These are phyloP conservation scores for Acrocephalus arundinaceus DNA, from an alignment of 2,113 vertebrate genomes.

Conservation along the genomic window DNA sequence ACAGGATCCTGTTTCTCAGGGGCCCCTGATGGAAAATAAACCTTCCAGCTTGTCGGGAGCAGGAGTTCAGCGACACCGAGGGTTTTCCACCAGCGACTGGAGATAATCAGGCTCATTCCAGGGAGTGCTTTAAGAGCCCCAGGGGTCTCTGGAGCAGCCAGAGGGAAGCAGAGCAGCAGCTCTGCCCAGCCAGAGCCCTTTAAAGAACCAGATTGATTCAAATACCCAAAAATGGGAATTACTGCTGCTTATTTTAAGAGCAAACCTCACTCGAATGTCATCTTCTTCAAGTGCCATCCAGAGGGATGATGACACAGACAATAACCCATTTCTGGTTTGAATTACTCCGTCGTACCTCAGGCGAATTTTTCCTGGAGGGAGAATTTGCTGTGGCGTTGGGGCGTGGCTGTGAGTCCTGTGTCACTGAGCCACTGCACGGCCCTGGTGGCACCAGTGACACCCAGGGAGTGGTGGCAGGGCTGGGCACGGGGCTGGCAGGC, in stretches of 20 bases:
- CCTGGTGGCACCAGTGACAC: neutral
- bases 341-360: neutral
- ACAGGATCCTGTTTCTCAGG: neutral
- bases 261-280: neutral
- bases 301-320: neutral
- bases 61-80: neutral
- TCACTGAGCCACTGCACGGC: neutral
- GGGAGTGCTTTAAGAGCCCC: neutral
- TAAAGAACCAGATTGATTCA: neutral
- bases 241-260: neutral
- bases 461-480: rapidly evolving
- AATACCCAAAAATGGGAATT: neutral
- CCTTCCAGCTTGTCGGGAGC: neutral
- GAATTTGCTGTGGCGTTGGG: neutral
- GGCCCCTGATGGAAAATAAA: neutral
- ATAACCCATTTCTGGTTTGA: neutral
- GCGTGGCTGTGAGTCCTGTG: neutral
- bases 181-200: neutral
- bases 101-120: neutral
- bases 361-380: neutral
- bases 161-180: neutral
- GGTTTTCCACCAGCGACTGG: neutral
- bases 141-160: neutral
- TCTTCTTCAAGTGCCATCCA: neutral
- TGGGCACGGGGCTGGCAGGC: neutral